Percentiles rank a stretch among this genome's conserved stretches.
These are phyloP conservation scores for Sarotherodon lohbergeri DNA, from an alignment of 2,113 vertebrate genomes.

Conservation along the genomic window DNA sequence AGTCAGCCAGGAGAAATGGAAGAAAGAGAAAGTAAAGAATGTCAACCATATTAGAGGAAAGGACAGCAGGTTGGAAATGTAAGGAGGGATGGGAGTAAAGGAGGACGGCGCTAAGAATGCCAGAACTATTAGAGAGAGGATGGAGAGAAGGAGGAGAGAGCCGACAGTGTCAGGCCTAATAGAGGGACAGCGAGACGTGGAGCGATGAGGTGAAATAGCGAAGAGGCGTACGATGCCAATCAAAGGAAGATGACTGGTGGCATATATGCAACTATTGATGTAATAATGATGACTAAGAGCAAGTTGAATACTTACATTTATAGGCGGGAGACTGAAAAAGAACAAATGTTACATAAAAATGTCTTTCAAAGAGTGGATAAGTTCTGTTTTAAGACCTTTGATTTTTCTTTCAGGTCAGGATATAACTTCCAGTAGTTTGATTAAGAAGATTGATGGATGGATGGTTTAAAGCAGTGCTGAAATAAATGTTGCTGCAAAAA, in stretches of 20 bases:
- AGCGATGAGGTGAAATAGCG: not conserved
- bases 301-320: not conserved
- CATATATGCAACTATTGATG: not conserved
- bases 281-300: not conserved
- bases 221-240: not conserved
- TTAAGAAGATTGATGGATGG: not conserved
- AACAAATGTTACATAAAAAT: not conserved
- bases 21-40: conserved; percentile 34
- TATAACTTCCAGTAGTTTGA: not conserved
- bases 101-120: conserved; percentile 22
- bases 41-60: conserved; percentile 45
- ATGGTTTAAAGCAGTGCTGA: not conserved
- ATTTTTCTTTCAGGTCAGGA: not conserved
- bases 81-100: not conserved
- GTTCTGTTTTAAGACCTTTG: not conserved
- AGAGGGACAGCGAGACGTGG: not conserved
- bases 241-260: not conserved
- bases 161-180: conserved; percentile 16
- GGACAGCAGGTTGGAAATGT: conserved; percentile 23
- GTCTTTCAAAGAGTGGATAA: not conserved
- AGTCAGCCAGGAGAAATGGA: conserved; percentile 26
- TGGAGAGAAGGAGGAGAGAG: conserved; percentile 12
- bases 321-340: not conserved
- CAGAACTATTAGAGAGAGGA: conserved; percentile 45
- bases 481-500: not conserved